Base-by-base conservation (phyloP, 2,888 invertebrate genomes). In the Phasia obesa region DNA sequence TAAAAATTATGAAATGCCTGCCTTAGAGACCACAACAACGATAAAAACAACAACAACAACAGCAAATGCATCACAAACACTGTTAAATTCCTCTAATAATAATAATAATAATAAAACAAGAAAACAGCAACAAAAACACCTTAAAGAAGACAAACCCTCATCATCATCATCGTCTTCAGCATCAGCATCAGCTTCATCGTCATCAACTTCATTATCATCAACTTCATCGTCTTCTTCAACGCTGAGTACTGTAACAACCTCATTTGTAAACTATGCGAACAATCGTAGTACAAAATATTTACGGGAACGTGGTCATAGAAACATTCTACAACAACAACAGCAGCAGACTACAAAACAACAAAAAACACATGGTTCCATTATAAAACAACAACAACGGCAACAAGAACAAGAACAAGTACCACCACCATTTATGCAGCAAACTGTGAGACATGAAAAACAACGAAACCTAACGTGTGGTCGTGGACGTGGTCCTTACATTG, bases 251-350 rank as follows among this genome's bases (percentile, higher is more conserved):
- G 23, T 70, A 64, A 38, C 82, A 78, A 74, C 62, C 74, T 70
- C 78, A 79, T 71, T 79, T 79, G 71, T 76, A 62, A 83, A 83
- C 83, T 76, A 83, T 83, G 57, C 83, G 75, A 83, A 73, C 31
- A 79, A 62, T 67, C 71, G 83, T 79, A 79, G 83, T 83, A 83
- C 79, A 83, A 83, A 83, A 76, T 76, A 79, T 83, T 76, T 79
- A 83, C 75, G 83, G 49, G 83, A 76, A 75, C 83, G 83, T 75
- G 75, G 70, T 67, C 79, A 71, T 62, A 76, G 83, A 57, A 64
- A 75, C 59, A 70, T 47, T 21, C 47, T 42, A 47, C 57, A 59
- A 27, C 7, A 59, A 42, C 77, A 67, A 42, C 42, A 49, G 25
- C 64, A 59, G 42, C 77, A 59, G 55, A 47, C 64, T 44, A 53